phyloP scores from a whole-genome alignment of 1,140 invertebrate species.

The Bombus soroeensis region DNA sequence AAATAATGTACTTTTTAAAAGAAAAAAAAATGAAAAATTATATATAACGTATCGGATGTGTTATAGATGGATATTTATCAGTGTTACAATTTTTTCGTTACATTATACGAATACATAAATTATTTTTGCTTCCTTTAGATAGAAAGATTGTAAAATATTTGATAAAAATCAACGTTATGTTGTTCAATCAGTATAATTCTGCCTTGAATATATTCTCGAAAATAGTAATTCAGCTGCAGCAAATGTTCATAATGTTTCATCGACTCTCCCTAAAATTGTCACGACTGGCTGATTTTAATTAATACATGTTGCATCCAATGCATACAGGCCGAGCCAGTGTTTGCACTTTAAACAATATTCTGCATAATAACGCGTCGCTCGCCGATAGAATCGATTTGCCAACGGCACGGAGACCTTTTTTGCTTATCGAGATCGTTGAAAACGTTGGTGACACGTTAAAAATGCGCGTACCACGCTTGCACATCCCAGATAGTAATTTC shows the following conservation, averaged over 20 bases:
- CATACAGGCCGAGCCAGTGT: constrained; percentile 3
- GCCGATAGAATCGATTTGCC: constrained; percentile 32
- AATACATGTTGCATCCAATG: too few relatives aligned
- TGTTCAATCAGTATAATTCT: not conserved
- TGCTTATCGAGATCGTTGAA: constrained; percentile 30
- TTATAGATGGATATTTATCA: too few relatives aligned
- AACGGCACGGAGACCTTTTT: constrained; percentile 1
- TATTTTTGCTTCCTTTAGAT: too few relatives aligned
- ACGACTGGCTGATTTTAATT: not conserved
- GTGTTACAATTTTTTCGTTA: too few relatives aligned
- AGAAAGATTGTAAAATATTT: too few relatives aligned
- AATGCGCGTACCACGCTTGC: constrained; percentile 12
- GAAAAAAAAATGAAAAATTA: too few relatives aligned
- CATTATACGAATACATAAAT: too few relatives aligned
- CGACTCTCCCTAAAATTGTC: not conserved
- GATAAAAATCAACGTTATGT: too few relatives aligned
- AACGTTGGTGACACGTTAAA: constrained; percentile 43
- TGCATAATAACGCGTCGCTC: constrained; percentile 27
- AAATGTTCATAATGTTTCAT: not conserved
- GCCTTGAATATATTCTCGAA: not conserved
- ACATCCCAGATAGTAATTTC: constrained; percentile 37
- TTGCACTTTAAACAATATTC: constrained; percentile 40
- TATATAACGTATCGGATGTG: too few relatives aligned
- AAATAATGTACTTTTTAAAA: too few relatives aligned
- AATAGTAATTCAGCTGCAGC: not conserved